These are phyloP conservation scores for Belonocnema kinseyi DNA, from an alignment of 1,140 invertebrate genomes.

Conservation along the genomic window DNA sequence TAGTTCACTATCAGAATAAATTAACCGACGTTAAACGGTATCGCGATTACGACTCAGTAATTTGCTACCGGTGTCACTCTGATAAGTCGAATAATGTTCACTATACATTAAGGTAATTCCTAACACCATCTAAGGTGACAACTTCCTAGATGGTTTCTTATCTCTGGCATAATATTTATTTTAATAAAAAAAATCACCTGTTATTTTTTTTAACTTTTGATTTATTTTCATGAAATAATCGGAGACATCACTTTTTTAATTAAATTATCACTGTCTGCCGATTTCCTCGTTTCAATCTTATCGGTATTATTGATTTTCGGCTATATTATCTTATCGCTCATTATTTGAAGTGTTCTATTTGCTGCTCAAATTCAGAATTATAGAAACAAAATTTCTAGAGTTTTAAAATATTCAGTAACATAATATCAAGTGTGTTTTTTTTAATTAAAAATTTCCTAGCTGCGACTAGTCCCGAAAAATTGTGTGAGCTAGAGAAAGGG, in stretches of 20 bases:
- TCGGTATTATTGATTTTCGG: constrained; percentile 50
- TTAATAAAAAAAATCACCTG: no score
- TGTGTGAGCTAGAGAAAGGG: no score
- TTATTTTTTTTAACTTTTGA: no score
- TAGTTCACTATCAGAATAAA: constrained; percentile 18
- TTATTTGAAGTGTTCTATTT: constrained; percentile 71
- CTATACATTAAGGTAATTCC: constrained; percentile 4
- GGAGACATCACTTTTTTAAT: constrained; percentile 35
- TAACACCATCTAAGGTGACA: neutral
- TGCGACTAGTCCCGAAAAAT: no score
- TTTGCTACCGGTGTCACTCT: constrained; percentile 8
- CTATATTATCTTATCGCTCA: constrained; percentile 68
- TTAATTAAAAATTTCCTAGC: no score
- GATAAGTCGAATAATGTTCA: constrained; percentile 19
- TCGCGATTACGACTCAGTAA: neutral
- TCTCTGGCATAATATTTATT: no score
- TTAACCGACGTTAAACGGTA: neutral
- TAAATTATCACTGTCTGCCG: constrained; percentile 48
- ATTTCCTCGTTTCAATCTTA: constrained; percentile 65
- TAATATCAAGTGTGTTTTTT: no score
- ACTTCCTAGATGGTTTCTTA: neutral
- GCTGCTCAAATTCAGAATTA: constrained; percentile 29
- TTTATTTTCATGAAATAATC: no score
- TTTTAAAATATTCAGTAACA: neutral
- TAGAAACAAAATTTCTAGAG: neutral